Evolutionary conservation across 2,113 vertebrate genomes (phyloP).

Genomic region (Bettongia penicillata): DNA sequence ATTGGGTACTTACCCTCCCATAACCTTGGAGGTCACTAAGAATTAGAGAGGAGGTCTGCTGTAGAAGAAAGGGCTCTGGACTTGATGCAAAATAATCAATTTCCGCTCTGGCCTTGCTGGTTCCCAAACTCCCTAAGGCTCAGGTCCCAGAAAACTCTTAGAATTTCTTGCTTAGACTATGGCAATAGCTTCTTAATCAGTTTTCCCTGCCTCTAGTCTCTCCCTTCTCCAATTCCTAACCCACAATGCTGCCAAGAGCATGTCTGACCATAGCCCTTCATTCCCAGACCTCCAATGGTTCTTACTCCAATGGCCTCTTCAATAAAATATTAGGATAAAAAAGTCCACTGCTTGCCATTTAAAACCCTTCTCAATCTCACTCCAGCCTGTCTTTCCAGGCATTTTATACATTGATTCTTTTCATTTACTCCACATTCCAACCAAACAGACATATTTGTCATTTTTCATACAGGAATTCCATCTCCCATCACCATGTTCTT

Average conservation of each 20-base stretch:
- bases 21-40: too few relatives aligned
- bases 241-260: neutral
- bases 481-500: neutral
- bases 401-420: neutral
- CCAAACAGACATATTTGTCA: neutral
- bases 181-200: neutral
- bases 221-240: neutral
- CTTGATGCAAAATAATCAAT: too few relatives aligned
- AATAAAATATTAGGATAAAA: neutral
- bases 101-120: neutral
- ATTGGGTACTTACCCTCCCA: too few relatives aligned
- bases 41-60: too few relatives aligned
- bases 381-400: neutral
- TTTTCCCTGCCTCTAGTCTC: neutral
- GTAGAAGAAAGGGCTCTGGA: too few relatives aligned
- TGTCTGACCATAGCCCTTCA: neutral
- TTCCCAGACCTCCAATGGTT: neutral
- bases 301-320: neutral
- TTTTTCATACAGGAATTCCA: neutral
- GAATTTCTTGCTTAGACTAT: neutral
- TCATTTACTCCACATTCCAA: neutral
- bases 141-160: neutral
- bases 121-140: neutral
- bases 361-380: neutral
- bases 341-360: neutral